These are phyloP conservation scores for Eledone cirrhosa DNA, from an alignment of 2,888 invertebrate genomes.

Conservation along the genomic window DNA sequence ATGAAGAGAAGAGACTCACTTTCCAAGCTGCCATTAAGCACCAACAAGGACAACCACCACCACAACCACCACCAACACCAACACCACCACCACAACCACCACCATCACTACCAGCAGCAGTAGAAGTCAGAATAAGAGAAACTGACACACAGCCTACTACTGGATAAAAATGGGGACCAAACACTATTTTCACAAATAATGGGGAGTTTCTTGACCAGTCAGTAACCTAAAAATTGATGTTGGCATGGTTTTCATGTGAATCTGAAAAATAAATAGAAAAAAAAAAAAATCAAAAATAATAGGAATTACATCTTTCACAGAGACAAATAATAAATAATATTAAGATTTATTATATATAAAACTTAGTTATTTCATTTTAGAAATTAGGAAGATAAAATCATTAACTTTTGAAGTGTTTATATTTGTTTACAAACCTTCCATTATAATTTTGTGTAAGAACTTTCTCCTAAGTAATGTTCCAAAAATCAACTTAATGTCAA, in stretches of 20 bases:
- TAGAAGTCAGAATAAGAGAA: neutral
- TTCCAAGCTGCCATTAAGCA: slow-evolving; percentile 2
- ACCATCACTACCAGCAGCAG: slow-evolving; percentile 8
- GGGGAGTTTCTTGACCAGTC: slow-evolving; percentile 99
- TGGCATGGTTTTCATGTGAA: slow-evolving; percentile 99
- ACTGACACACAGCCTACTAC: neutral
- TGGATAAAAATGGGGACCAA: slow-evolving; percentile 8
- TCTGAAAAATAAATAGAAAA: slow-evolving; percentile 74
- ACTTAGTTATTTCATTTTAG: no score
- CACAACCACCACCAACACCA: neutral
- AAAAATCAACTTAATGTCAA: no score
- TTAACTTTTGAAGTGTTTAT: no score
- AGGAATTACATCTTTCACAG: neutral
- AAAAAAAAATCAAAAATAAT: neutral
- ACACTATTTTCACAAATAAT: slow-evolving; percentile 77
- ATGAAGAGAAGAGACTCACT: neutral
- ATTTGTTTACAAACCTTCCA: no score
- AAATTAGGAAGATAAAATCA: no score
- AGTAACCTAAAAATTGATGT: slow-evolving; percentile 99
- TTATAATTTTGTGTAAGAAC: no score
- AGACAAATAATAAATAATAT: neutral
- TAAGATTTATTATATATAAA: no score
- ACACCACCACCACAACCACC: neutral
- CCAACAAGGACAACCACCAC: neutral
- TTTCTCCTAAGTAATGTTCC: no score